Base-by-base conservation (phyloP, 2,113 vertebrate genomes). In the Gnathonemus longibarbis region DNA sequence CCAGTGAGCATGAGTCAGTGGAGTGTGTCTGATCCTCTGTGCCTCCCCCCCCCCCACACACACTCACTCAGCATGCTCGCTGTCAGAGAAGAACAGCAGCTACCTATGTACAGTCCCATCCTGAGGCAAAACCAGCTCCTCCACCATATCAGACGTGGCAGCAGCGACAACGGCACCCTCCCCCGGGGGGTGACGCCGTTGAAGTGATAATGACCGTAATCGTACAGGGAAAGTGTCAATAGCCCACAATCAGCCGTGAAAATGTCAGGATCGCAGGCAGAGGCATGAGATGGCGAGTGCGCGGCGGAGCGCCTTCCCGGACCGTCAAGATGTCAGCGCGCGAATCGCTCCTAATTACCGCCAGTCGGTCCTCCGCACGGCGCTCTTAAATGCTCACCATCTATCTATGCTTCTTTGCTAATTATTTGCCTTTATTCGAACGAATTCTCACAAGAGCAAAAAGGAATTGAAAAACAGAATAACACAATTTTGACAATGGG, bases 21-120 rank as follows among this genome's bases (percentile, higher is more conserved):
- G 52, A 92, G 91, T 92, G 89, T 93, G 90, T 94, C 91, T 91
- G 91, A 93, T 91, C 90, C 84, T 90, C 86, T 58, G 87, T 90
- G 87, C 92, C 90, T 3, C 42, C 80, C 52, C 49, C 52, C 0
- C 11, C 0, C 58, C 0, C 24, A n/a, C 58, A 66, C 62, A 70
- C 58, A 66, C 62, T 5, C 27, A 70, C 62, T 70, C 62, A 70
- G 62, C 62, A 70, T 70, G 62, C 62, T 70, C n/a, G 27, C 27
- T 70, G n/a, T 13, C 62, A 70, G 10, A 27, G 27, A 70, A 31
- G 27, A 70, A 70, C 27, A 70, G 10, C 27, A 70, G 8, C 62
- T 31, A 31, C 62, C 62, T 70, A 70, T 70, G 62, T 27, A 31
- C n/a, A 13, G 62, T 70, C 10, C 62, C 27, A 13, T 77, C 70